Base-by-base conservation (phyloP, 2,113 vertebrate genomes). In the Peromyscus californicus region DNA sequence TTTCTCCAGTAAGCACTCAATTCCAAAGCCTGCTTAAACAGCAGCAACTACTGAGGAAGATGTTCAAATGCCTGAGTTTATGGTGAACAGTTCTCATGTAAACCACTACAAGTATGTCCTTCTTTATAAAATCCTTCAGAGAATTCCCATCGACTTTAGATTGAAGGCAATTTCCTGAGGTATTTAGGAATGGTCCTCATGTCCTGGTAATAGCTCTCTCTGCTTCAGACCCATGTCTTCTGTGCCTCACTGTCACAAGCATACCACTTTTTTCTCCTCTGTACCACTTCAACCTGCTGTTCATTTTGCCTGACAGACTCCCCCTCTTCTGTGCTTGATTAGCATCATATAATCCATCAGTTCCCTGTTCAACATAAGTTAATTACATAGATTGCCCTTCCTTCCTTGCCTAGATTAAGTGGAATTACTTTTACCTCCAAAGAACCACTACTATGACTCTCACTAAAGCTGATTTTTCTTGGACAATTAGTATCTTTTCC, bases 381-480 rank as follows among this genome's bases (percentile, higher is more conserved):
- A 93, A 86, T 45, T 57, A 67, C 26, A 26, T 16, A 82, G 21
- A 63, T 39, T 61, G 11, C 39, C 36, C 7, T 70, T 89, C 45
- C 48, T 88, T 92, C 2, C 75, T 74, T 57, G 15, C 51, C 17
- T 57, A 88, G 59, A 78, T 90, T 70, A 92, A 91, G 39, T 69
- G 22, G 26, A 94, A 92, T 84, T 83, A 65, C 54, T 51, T 92
- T 79, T 69, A 36, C 17, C 2, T 84, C 2, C 15, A 29, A 83
- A 93, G 15, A 42, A 61, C 2, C 0, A 63, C 36, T 86, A 22
- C 42, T 80, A 3, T 69, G 87, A 72, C 24, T 22, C 51, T 90
- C 36, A 72, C 48, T 83, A 72, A 67, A 76, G 33, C 42, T 67
- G 36, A 67, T 74, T 92, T 92, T 63, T 95, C 29, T 48, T 95